A percentile compares a stretch with the other conserved stretches of the same genome.
Conservation (phyloP, 2,113 vertebrate species). For the Andinoacara biseriatus region DNA sequence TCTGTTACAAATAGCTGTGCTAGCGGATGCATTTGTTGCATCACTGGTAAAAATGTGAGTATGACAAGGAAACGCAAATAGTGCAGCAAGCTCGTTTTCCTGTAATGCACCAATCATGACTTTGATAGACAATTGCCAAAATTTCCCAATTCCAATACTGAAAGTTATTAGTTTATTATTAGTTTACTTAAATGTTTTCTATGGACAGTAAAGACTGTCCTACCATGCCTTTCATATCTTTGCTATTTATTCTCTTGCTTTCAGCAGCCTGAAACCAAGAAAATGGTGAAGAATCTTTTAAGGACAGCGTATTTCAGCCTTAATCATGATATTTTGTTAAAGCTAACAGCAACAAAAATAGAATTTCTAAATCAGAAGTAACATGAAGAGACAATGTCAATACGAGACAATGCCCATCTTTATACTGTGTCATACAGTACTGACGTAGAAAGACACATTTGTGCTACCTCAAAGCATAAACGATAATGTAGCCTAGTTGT, state of each 20-base stretch:
- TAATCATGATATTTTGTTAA: neutral
- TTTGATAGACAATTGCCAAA: neutral
- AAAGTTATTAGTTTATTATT: neutral
- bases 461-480: neutral
- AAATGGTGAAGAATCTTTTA: neutral
- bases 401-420: neutral
- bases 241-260: neutral
- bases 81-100: neutral
- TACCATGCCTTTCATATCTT: neutral
- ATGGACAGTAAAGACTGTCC: neutral
- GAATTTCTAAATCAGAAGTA: neutral
- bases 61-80: neutral
- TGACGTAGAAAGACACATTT: neutral
- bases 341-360: neutral
- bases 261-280: neutral
- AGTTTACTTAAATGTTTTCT: neutral
- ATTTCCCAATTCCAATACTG: neutral
- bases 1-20: constrained; percentile 4
- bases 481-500: neutral
- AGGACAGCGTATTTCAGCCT: neutral
- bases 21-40: neutral
- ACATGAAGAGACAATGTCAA: neutral
- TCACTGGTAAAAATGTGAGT: neutral
- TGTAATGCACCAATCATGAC: neutral
- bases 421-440: neutral